Evolutionary conservation across 1,140 invertebrate species (phyloP), one percentile per base, ranked within the genome.

Genomic region (Drosophila ananassae): DNA sequence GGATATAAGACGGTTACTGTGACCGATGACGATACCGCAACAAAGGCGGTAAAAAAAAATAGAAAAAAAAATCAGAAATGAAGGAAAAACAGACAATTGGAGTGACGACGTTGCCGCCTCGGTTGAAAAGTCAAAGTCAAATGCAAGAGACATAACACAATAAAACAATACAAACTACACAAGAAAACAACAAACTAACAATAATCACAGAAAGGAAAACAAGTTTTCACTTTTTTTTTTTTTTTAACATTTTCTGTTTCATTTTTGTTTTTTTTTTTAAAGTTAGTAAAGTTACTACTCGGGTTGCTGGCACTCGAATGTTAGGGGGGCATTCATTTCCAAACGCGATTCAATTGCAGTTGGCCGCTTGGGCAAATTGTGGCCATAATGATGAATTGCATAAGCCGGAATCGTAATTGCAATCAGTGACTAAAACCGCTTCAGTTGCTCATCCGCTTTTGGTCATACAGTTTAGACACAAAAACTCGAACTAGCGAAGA

Each of bases 41-140:
- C 25, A 17, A 58, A 41, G 17, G 32, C 46, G 21, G 21, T 22
- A 24, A 8, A 47, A 47, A 54, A 30, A 39, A 22, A 12, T 21
- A 7, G 22, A 28, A 25, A 57, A 17, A 17, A 54, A 30, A 39
- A 22, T 17, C 28, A 7, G 22, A 28, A 25, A 57, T 57, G 52
- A 69, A 55, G 63, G 21, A 71, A 57, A 57, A 69, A 28, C 34
- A 66, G 82, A 74, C 67, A 62, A 73, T 64, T 66, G 60, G 22
- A 41, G 58, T 62, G 59, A 32, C 44, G 53, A 64, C 68, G 48
- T 10, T 8, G 37, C 54, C 62, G 50, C 28, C 71, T 39, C 83
- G 78, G 83, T 87, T 87, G 84, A 87, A 87, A 89, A 87, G 83
- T 87, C 83, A 87, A 87, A 87, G 83, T 87, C 83, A 87, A 89